Percentiles rank a stretch among this genome's conserved stretches.
Evolutionary conservation across 2,888 invertebrate species (phyloP).

Genomic region (Pheosia gnoma): DNA sequence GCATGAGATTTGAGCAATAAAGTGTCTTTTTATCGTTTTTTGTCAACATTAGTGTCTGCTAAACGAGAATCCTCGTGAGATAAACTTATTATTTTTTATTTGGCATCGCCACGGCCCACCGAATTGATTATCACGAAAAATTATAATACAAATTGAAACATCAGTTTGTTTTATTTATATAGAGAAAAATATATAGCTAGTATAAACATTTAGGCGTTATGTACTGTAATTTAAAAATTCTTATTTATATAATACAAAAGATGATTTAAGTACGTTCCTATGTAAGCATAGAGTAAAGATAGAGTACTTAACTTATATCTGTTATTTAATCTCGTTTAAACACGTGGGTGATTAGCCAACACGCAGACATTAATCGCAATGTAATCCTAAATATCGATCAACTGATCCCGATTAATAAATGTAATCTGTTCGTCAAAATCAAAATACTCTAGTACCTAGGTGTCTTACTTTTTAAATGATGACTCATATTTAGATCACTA

Average conservation of each 20-base stretch:
- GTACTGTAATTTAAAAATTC: too few species aligned
- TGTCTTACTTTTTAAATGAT: not conserved
- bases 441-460: not conserved
- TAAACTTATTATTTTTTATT: constrained; percentile 37
- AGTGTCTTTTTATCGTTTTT: constrained; percentile 44
- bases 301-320: too few species aligned
- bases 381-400: not conserved
- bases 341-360: not conserved
- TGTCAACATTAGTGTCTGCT: constrained; percentile 42
- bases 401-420: not conserved
- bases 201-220: too few species aligned
- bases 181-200: too few species aligned
- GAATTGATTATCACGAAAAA: constrained; percentile 17
- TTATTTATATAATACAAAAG: too few species aligned
- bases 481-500: not conserved
- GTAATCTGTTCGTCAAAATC: not conserved
- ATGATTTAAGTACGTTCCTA: too few species aligned
- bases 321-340: too few species aligned
- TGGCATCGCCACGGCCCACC: constrained; percentile 13
- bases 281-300: too few species aligned
- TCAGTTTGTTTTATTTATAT: constrained; percentile 6
- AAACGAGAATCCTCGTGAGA: constrained; percentile 23
- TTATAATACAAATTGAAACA: constrained; percentile 10
- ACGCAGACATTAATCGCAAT: not conserved
- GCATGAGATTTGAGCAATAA: constrained; percentile 41